Percentiles rank a stretch among this genome's conserved stretches.
Conservation (phyloP, 2,113 vertebrate species). For the Siphamia tubifer region DNA sequence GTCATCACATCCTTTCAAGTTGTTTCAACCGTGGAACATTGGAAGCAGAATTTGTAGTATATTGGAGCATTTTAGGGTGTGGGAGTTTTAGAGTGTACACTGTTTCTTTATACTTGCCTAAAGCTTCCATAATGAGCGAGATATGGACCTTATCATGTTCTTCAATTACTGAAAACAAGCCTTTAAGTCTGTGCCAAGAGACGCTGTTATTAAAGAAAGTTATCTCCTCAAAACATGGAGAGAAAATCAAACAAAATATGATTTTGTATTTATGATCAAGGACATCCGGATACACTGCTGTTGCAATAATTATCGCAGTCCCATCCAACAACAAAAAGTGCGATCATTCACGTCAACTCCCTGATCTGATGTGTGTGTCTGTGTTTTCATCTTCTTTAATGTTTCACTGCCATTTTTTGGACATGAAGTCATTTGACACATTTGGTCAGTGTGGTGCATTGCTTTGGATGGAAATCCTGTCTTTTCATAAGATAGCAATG, state of each 20-base stretch:
- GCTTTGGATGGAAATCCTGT: constrained; percentile 32
- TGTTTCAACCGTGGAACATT: constrained; percentile 56
- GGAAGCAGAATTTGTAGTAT: constrained; percentile 53
- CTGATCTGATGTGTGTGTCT: constrained; percentile 1
- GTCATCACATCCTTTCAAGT: constrained; percentile 67
- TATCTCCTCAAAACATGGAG: constrained; percentile 60
- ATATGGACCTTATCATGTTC: constrained; percentile 59
- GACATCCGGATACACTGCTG: constrained; percentile 14
- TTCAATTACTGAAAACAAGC: constrained; percentile 30
- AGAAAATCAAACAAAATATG: constrained; percentile 42
- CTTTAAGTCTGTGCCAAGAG: constrained; percentile 64
- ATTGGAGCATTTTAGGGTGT: constrained; percentile 51
- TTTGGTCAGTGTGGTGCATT: constrained; percentile 19
- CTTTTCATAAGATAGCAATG: constrained; percentile 42
- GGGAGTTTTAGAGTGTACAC: constrained; percentile 69
- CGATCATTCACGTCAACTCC: background rate
- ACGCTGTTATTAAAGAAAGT: constrained; percentile 58
- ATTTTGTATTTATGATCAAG: constrained; percentile 36
- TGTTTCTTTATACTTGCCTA: constrained; percentile 66
- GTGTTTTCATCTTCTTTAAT: constrained; percentile 35
- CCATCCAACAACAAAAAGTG: constrained; percentile 1
- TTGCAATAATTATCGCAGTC: constrained; percentile 28
- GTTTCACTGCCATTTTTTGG: constrained; percentile 18
- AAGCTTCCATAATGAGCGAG: constrained; percentile 72
- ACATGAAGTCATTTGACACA: constrained; percentile 28